A percentile compares a stretch with the other conserved stretches of the same genome.
Conservation (phyloP, 2,113 vertebrate genomes). For the Tupaia chinensis region DNA sequence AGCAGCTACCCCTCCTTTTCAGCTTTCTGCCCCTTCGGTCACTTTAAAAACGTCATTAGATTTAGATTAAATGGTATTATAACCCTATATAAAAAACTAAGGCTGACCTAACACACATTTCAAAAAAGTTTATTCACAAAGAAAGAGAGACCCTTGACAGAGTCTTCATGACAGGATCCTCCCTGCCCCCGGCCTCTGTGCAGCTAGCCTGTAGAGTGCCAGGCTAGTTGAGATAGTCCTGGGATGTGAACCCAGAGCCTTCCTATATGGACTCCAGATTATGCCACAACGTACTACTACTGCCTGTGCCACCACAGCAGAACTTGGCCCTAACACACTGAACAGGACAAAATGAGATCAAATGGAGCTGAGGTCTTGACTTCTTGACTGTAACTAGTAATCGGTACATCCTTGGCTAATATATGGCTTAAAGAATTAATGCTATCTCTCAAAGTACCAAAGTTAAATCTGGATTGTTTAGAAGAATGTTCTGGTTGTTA, state of each 20-base stretch:
- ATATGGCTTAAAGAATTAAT: neutral
- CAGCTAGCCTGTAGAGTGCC: too few species aligned
- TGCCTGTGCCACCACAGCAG: too few species aligned
- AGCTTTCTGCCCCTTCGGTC: neutral
- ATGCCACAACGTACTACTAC: too few species aligned
- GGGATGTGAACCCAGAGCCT: too few species aligned
- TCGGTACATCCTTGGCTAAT: neutral
- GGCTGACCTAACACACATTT: neutral
- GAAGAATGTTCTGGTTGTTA: constrained; percentile 44
- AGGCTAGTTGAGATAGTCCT: too few species aligned
- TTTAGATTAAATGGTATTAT: neutral
- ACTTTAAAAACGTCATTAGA: neutral
- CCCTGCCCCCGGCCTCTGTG: too few species aligned
- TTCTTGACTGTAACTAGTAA: neutral
- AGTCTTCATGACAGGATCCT: too few species aligned
- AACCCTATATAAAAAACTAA: neutral
- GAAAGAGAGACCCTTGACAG: too few species aligned
- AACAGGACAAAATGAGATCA: neutral
- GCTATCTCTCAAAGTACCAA: neutral
- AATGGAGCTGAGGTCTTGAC: neutral
- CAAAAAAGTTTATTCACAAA: too few species aligned
- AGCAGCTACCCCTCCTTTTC: neutral
- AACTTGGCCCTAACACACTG: too few species aligned
- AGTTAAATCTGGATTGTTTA: constrained; percentile 46
- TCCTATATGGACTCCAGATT: too few species aligned